phyloP scores from a whole-genome alignment of 1,140 invertebrate species.

The Aphis gossypii region DNA sequence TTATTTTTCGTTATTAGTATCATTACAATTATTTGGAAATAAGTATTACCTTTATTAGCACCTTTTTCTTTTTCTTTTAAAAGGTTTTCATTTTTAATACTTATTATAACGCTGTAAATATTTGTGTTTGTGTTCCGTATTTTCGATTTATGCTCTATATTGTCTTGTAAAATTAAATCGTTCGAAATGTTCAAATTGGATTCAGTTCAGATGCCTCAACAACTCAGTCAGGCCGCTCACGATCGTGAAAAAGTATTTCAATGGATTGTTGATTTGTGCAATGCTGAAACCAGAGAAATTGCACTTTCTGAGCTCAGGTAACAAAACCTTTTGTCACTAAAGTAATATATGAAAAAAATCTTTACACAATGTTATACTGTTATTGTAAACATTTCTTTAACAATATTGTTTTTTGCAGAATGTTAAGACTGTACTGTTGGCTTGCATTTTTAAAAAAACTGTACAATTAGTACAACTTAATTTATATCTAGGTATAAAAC shows the following conservation, averaged over 20 bases:
- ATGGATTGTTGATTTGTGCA: constrained; percentile 95
- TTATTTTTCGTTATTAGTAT: not conserved
- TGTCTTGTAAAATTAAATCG: not conserved
- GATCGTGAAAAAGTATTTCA: constrained; percentile 86
- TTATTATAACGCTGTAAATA: not conserved
- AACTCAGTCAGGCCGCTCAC: not conserved
- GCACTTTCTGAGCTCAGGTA: constrained; percentile 91
- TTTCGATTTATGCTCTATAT: not conserved
- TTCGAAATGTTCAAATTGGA: constrained; percentile 48
- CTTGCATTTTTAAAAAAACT: no score
- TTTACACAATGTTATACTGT: not conserved
- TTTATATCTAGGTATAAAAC: not conserved
- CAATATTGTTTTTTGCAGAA: not conserved
- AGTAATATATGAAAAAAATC: not conserved
- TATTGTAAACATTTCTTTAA: not conserved
- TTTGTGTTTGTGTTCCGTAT: not conserved
- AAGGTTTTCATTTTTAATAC: not conserved
- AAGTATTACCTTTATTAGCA: not conserved
- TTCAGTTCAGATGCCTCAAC: constrained; percentile 28
- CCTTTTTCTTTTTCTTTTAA: not conserved
- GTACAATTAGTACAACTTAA: no score
- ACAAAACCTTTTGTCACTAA: not conserved
- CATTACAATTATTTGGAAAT: not conserved
- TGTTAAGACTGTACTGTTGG: not conserved
- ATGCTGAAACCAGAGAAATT: constrained; percentile 93